Conservation (phyloP, 92 coral and sea anemone species). For the Epizoanthus scotinus region DNA sequence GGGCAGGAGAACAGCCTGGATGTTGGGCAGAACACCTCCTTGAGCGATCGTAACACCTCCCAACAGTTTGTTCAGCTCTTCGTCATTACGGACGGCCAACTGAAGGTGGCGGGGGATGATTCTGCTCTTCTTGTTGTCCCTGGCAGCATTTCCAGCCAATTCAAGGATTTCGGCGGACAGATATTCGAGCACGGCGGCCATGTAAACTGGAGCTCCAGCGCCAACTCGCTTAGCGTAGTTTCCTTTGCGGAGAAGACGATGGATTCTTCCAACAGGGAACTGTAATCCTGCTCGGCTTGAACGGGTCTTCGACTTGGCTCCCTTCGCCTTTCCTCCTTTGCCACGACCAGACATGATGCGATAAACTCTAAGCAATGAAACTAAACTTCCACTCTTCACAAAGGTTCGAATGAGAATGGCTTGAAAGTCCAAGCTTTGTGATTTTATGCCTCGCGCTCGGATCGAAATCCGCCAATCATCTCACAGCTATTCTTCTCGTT, state of each 20-base stretch:
- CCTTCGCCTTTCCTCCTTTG: slow-evolving; percentile 76
- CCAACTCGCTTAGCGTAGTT: slow-evolving; percentile 75
- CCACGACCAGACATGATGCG: slow-evolving; percentile 81
- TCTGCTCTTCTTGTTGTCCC: slow-evolving; percentile 78
- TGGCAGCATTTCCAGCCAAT: slow-evolving; percentile 85
- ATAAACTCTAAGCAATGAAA: background rate
- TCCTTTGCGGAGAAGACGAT: slow-evolving; percentile 74
- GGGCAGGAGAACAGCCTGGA: slow-evolving; percentile 78
- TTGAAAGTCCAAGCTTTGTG: background rate
- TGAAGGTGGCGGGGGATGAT: slow-evolving; percentile 83
- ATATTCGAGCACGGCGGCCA: slow-evolving; percentile 81
- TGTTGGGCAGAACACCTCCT: slow-evolving; percentile 82
- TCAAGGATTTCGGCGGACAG: slow-evolving; percentile 82
- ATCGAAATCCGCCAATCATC: slow-evolving; percentile 79
- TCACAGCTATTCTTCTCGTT: slow-evolving; percentile 21
- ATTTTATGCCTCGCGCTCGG: slow-evolving; percentile 53
- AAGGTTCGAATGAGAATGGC: background rate
- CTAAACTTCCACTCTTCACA: background rate
- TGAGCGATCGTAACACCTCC: slow-evolving; percentile 82
- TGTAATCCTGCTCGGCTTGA: slow-evolving; percentile 78
- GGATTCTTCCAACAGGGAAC: slow-evolving; percentile 85
- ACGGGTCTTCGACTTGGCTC: slow-evolving; percentile 74
- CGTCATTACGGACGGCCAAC: slow-evolving; percentile 79
- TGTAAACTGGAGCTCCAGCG: slow-evolving; percentile 82
- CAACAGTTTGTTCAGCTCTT: slow-evolving; percentile 73